Evolutionary conservation across 1,140 invertebrate genomes (phyloP), one percentile per base, ranked within the genome.

Genomic region (Phthorimaea operculella): DNA sequence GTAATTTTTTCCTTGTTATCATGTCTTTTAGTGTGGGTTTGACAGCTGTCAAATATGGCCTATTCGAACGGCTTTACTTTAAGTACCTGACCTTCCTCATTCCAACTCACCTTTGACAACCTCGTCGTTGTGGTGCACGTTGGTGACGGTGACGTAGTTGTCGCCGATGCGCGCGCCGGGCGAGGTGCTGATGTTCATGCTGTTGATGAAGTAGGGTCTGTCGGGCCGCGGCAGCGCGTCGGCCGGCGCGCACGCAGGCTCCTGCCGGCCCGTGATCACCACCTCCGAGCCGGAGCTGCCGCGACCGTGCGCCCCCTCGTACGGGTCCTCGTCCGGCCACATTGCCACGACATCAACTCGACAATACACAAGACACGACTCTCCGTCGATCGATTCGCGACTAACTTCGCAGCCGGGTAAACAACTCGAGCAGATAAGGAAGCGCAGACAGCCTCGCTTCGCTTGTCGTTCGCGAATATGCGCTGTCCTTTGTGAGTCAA

Each of bases 71-170:
- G 21, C 6, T 28, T 28, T 2, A 28, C 6, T 4, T 4, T 28
- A 28, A 4, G 2, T 2, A 2, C 6, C 21, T 28, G 21, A 28
- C 21, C 21, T 28, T 28, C 21, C 21, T 28, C 21, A 28, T 28
- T 6, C 2, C 21, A 28, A 28, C 68, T 78, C 60, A 83, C 80
- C 80, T 76, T 79, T 75, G 47, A 83, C 64, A 53, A 77, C 66
- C 59, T 79, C 75, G n/a, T 63, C 69, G 58, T 73, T 77, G 51
- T 77, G 70, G 1, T 81, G 68, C 47, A 76, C 80, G 55, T 83
- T 76, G 2, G 74, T 81, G 45, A 83, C 74, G 14, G 75, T 72
- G 8, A 78, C 73, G 51, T 81, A 74, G 58, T 81, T 79, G 4
- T 74, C 68, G 1, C 80, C 80, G 47, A 83, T 72, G 57, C 79